Evolutionary conservation across 2,113 vertebrate genomes (phyloP).

Genomic region (Erinaceus europaeus): DNA sequence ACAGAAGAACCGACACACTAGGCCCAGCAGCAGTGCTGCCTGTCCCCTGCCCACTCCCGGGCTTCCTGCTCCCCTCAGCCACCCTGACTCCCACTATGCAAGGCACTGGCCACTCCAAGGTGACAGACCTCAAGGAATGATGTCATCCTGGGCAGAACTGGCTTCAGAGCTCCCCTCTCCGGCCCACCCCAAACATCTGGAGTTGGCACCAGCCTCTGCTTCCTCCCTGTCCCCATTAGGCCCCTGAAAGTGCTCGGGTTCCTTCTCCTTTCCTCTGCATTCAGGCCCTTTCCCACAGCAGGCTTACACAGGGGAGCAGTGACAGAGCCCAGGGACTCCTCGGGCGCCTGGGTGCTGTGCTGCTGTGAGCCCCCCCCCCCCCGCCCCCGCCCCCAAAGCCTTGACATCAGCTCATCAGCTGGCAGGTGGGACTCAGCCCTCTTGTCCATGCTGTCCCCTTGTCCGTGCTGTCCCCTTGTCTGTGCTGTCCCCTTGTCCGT

Average conservation of each 20-base stretch:
- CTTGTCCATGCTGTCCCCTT: not conserved
- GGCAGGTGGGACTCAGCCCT: not conserved
- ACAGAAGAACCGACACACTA: no score
- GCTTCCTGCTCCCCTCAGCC: not conserved
- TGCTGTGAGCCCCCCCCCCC: no score
- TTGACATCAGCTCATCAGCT: no score
- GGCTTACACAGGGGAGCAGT: not conserved
- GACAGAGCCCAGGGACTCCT: no score
- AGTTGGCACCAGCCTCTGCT: not conserved
- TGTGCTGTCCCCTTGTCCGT: no score
- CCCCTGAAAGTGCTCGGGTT: not conserved
- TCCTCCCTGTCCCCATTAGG: not conserved
- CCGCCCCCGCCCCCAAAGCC: no score
- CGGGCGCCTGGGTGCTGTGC: not conserved
- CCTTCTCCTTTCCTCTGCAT: not conserved
- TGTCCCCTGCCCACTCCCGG: not conserved
- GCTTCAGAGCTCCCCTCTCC: not conserved
- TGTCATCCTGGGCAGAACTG: not conserved
- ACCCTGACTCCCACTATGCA: not conserved
- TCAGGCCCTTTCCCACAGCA: not conserved
- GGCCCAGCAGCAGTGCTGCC: not conserved
- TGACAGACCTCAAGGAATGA: conserved; percentile 4
- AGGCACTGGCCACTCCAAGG: not conserved
- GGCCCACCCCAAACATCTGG: not conserved
- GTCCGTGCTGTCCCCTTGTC: not conserved